Percentiles rank a stretch among this genome's conserved stretches.
phyloP scores from a whole-genome alignment of 2,888 invertebrate genomes.

The Heliconius sara region DNA sequence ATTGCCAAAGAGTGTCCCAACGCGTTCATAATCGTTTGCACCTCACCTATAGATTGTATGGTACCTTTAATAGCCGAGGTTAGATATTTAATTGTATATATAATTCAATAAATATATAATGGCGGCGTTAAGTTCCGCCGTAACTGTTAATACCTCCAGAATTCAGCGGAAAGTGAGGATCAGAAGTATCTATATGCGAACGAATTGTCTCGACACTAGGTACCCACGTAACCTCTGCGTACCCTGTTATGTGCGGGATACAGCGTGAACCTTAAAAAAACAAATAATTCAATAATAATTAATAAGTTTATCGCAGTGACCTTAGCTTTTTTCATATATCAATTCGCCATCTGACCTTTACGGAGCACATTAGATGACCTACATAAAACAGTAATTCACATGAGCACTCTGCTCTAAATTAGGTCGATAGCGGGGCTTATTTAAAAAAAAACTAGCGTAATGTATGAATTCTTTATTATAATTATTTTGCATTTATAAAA shows the following conservation, averaged over 20 bases:
- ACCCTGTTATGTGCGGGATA: too few species aligned
- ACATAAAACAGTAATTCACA: constrained; percentile 24
- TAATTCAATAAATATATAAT: constrained; percentile 3
- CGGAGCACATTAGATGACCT: constrained; percentile 24
- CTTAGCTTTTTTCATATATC: constrained; percentile 21
- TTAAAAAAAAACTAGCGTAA: constrained; percentile 15
- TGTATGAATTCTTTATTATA: neutral
- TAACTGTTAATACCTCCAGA: too few species aligned
- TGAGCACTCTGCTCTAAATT: constrained; percentile 17
- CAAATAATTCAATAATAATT: too few species aligned
- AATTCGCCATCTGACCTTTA: constrained; percentile 24
- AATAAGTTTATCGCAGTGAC: constrained; percentile 8
- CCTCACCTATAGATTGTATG: constrained; percentile 82
- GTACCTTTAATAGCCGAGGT: constrained; percentile 81
- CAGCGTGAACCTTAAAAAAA: too few species aligned
- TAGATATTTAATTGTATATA: constrained; percentile 33
- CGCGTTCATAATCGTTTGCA: constrained; percentile 79
- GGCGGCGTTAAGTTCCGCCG: too few species aligned
- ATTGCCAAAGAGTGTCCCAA: constrained; percentile 82
- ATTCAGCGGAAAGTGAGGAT: too few species aligned
- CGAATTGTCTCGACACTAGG: too few species aligned
- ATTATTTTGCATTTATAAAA: neutral
- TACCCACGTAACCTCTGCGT: too few species aligned
- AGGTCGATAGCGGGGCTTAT: constrained; percentile 14
- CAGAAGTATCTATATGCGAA: too few species aligned